Conservation (phyloP, 2,113 vertebrate genomes). For the Syngnathus typhle region DNA sequence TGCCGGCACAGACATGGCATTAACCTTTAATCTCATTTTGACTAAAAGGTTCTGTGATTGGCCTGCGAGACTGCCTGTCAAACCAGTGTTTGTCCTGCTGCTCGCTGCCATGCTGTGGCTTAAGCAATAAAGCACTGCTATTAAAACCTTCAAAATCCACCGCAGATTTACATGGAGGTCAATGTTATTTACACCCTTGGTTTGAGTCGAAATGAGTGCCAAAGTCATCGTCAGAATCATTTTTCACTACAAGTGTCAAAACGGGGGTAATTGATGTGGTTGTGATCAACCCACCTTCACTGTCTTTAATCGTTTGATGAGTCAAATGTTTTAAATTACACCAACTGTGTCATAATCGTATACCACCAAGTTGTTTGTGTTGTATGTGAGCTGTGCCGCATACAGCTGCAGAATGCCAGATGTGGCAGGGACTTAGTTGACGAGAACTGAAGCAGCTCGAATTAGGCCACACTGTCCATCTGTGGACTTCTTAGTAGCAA, state of each 20-base stretch:
- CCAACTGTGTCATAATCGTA: not conserved
- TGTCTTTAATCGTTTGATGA: conserved; percentile 5
- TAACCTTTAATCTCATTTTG: conserved; percentile 54
- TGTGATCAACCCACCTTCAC: not conserved
- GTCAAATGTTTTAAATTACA: conserved; percentile 17
- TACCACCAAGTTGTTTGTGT: conserved; percentile 1
- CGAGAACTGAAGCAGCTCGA: conserved; percentile 1
- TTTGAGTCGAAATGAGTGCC: not conserved
- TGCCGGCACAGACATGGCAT: conserved; percentile 16
- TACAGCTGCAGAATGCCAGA: conserved; percentile 38
- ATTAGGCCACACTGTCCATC: conserved; percentile 43
- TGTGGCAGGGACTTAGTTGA: conserved; percentile 29
- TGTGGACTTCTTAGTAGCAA: conserved; percentile 37
- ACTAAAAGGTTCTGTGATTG: conserved; percentile 39
- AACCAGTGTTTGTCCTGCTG: conserved; percentile 8
- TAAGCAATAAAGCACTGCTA: conserved; percentile 8
- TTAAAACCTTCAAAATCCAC: conserved; percentile 25
- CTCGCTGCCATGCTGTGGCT: conserved; percentile 4
- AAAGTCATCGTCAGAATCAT: not conserved
- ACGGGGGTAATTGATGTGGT: not conserved
- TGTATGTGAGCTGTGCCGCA: conserved; percentile 10
- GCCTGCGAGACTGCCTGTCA: conserved; percentile 25
- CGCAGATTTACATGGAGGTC: conserved; percentile 11
- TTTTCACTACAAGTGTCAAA: not conserved
- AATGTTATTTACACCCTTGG: conserved; percentile 7